Base-by-base conservation (phyloP, 2,888 invertebrate species). In the Incurvaria masculella region DNA sequence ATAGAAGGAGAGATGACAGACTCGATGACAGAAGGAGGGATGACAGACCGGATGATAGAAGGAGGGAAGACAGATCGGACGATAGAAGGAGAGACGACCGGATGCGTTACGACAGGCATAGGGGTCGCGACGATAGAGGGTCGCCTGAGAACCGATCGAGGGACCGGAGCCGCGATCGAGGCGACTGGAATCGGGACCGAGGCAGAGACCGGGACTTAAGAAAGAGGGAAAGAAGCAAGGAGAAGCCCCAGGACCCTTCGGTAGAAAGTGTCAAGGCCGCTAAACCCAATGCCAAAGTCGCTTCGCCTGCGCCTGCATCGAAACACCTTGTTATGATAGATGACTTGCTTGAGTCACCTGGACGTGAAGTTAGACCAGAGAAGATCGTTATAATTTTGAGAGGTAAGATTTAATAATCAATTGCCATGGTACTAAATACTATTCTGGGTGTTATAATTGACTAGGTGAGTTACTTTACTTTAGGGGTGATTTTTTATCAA, bases 301-400 rank as follows among this genome's bases (percentile, higher is more conserved):
- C 21, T 51, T 14, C 33, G 14, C 33, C 33, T 3, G 14, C 3
- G 3, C 14, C 33, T 14, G 14, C 33, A n/a, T n/a, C n/a, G 33
- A 27, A 27, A 5, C 20, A 68, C 53, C 19, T 72, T 21, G 83
- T 87, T 33, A 82, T 81, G 69, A 87, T 96, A 57, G 93, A 95
- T 62, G 95, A 96, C 64, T 70, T 97, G 51, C 70, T 97, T 44
- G 83, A 85, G 61, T 69, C 82, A 19, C 96, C 97, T 2, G 92
- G 91, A 8, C 82, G 97, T 44, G 79, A 82, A 51, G 86, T 84
- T 57, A 83, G 97, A 57, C 94, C 97, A 18, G 80, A 80, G 11
- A 84, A 84, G 66, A 87, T 97, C 57, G 92, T 91, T 23, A 87
- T 97, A 49, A 90, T 98, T 58, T 72, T 98, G 45, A 80, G 97